Conservation (phyloP, 1,140 invertebrate species). For the Parapsyche elsis region DNA sequence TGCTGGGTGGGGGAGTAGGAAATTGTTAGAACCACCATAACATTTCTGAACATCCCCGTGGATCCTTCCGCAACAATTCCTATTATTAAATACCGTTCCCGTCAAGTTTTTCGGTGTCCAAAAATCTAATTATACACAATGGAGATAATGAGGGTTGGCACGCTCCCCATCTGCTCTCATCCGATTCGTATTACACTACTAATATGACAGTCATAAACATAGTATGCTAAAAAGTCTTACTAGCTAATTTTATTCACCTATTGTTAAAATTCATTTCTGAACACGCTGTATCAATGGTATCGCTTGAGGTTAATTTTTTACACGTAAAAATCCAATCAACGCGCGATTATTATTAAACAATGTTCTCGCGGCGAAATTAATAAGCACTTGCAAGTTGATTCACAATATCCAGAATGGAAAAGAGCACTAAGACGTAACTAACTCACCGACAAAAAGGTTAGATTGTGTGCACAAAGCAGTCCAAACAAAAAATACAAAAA, state of each 20-base stretch:
- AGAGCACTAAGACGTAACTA: neutral
- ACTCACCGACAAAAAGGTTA: neutral
- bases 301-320: too few relatives aligned
- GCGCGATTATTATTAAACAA: neutral
- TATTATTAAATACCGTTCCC: constrained; percentile 10
- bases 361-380: neutral
- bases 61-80: constrained; percentile 18
- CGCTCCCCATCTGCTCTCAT: too few relatives aligned
- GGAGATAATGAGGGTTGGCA: too few relatives aligned
- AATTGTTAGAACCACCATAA: neutral
- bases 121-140: constrained; percentile 11
- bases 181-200: too few relatives aligned
- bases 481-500: neutral
- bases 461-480: neutral
- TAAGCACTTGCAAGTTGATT: neutral
- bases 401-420: neutral
- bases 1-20: neutral
- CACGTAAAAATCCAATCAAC: neutral
- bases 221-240: too few relatives aligned
- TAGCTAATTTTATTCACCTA: too few relatives aligned
- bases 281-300: too few relatives aligned
- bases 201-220: too few relatives aligned
- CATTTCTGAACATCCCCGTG: neutral
- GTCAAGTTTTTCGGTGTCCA: neutral
- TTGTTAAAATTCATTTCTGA: too few relatives aligned